These are phyloP conservation scores for Bombylius major DNA, from an alignment of 2,888 invertebrate genomes.

Conservation along the genomic window DNA sequence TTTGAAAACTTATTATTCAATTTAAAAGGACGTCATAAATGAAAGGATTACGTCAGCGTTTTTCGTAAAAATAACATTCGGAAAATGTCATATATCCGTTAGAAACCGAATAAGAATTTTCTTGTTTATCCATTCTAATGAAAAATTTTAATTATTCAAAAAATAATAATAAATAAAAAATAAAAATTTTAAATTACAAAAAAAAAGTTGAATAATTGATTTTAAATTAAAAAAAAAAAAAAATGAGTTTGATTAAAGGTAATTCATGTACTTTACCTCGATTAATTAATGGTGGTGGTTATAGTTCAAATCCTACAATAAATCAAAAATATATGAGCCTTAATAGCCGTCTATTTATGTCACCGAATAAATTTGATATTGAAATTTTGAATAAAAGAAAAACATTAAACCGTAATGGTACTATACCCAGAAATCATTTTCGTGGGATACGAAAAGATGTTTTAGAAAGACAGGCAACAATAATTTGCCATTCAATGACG, in stretches of 20 bases:
- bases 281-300: constrained; percentile 13
- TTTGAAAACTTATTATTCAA: too few species aligned
- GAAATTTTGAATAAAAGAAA: constrained; percentile 9
- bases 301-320: constrained; percentile 9
- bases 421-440: constrained; percentile 51
- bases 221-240: too few species aligned
- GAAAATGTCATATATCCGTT: too few species aligned
- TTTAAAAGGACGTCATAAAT: too few species aligned
- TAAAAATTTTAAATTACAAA: background rate
- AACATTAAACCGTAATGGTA: constrained; percentile 37
- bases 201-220: background rate
- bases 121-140: too few species aligned
- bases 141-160: background rate
- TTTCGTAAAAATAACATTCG: too few species aligned
- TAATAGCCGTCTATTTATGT: constrained; percentile 16
- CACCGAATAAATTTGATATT: constrained; percentile 11
- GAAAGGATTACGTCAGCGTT: too few species aligned
- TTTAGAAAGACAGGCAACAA: constrained; percentile 57
- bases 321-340: constrained; percentile 27
- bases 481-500: constrained; percentile 66
- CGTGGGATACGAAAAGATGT: constrained; percentile 67
- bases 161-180: background rate
- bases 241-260: background rate
- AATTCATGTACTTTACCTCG: constrained; percentile 14
- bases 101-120: too few species aligned